Base-by-base conservation (phyloP, 2,888 invertebrate genomes). In the Palloptera scutellata region DNA sequence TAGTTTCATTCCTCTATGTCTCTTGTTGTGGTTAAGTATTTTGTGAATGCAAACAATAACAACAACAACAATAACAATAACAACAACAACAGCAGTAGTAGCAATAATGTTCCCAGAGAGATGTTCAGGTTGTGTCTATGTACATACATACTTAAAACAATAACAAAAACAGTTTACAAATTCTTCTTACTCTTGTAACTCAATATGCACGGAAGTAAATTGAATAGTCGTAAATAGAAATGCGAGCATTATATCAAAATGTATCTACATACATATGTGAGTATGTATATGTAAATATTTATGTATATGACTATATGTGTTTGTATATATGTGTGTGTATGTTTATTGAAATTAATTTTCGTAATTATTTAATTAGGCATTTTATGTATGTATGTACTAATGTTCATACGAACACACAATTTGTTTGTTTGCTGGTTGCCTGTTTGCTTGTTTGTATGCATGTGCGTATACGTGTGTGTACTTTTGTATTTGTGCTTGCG, bases 1-100 rank as follows among this genome's bases (percentile, higher is more conserved):
- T 30, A 30, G 30, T 30, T 30, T 30, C 30, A 2, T 30, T 30
- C 6, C 30, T 30, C 48, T 48, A 13, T 54, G 42, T 60, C 51
- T 64, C 60, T 64, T 61, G 61, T 54, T 68, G 68, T 51, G 65
- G 68, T 62, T 68, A 65, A 68, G 53, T 65, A 64, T 61, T 68
- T 67, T 67, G 59, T 67, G 58, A 67, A 67, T 67, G 42, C 54
- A 19, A 6, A 17, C 17, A 3, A 54, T 13, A 17, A 54, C 12
- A 5, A 12, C 54, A 54, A 19, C 17, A 17, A 10, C 53, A n/a
- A 15, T 53, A 15, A 1, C 10, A 17, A 11, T 15, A 53, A 15
- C n/a, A 15, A 54, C 54, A 5, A 11, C 54, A 48, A 8, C 2
- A 48, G 51, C 4, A 15, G 15, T 3, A 48, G 15, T 4, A 48